phyloP scores from a whole-genome alignment of 2,888 invertebrate species.

The Tetheella fluctuosa region DNA sequence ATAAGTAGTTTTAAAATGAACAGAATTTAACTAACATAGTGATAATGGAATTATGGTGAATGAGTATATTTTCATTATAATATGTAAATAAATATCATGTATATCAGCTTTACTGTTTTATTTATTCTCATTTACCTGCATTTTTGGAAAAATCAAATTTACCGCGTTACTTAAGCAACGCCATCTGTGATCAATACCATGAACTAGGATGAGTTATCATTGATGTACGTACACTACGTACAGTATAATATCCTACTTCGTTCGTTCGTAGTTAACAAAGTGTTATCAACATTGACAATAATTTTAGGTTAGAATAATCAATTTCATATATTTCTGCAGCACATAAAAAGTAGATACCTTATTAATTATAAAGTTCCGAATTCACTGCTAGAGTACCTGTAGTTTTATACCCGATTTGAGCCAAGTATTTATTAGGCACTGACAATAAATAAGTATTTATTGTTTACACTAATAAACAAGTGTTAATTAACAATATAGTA shows the following conservation, averaged over 20 bases:
- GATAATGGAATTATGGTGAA: slow-evolving; percentile 38
- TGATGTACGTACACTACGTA: no score
- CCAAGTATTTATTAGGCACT: not conserved
- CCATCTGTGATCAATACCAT: not conserved
- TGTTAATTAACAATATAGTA: not conserved
- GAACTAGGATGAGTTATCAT: not conserved
- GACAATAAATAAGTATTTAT: not conserved
- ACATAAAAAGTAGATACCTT: no score
- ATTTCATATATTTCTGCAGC: slow-evolving; percentile 2
- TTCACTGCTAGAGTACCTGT: not conserved
- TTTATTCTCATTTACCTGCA: slow-evolving; percentile 22
- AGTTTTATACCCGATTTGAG: not conserved
- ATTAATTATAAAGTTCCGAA: not conserved
- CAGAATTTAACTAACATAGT: slow-evolving; percentile 52
- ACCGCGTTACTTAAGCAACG: slow-evolving; percentile 19
- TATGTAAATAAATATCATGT: slow-evolving; percentile 72
- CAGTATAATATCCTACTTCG: no score
- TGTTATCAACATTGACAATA: not conserved
- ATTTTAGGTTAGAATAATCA: not conserved
- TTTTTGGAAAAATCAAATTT: slow-evolving; percentile 24
- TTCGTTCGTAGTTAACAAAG: not conserved
- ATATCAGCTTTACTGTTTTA: slow-evolving; percentile 64
- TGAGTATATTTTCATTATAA: slow-evolving; percentile 56
- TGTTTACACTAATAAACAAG: not conserved
- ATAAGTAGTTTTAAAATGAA: not conserved